phyloP scores from a whole-genome alignment of 2,113 vertebrate species.

The Pao palembangensis region DNA sequence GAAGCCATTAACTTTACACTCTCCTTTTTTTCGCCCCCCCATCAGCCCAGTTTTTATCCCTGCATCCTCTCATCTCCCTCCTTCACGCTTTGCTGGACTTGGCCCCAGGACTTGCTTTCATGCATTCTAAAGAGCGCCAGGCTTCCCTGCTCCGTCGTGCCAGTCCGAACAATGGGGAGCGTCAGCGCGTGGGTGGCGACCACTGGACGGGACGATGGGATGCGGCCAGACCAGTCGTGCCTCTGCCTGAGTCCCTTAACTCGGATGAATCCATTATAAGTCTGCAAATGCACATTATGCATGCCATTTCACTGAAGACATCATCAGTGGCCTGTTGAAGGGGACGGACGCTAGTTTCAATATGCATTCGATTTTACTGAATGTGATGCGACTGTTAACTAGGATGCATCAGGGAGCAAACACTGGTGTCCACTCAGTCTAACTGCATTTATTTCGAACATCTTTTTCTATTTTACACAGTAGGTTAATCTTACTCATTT shows the following conservation, averaged over 20 bases:
- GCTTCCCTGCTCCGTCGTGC: constrained; percentile 45
- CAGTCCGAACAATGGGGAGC: constrained; percentile 45
- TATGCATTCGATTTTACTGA: constrained; percentile 38
- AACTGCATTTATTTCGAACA: no score
- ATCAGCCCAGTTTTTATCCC: constrained; percentile 17
- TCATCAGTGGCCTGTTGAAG: constrained; percentile 59
- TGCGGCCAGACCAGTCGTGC: constrained; percentile 41
- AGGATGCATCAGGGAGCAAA: constrained; percentile 12
- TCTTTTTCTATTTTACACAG: no score
- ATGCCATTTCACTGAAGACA: constrained; percentile 61
- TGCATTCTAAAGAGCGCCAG: constrained; percentile 59
- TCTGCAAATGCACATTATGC: constrained; percentile 55
- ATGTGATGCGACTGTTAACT: constrained; percentile 45
- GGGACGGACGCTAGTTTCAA: constrained; percentile 54
- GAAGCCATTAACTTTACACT: constrained; percentile 51
- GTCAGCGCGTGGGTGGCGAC: constrained; percentile 30
- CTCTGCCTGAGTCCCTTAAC: constrained; percentile 9
- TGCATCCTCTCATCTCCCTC: constrained; percentile 52
- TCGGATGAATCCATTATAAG: constrained; percentile 42
- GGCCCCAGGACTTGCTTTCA: constrained; percentile 60
- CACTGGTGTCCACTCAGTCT: background rate
- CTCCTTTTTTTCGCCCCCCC: background rate
- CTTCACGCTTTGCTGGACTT: constrained; percentile 68
- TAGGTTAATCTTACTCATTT: no score
- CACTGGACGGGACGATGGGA: constrained; percentile 29